Evolutionary conservation across 2,113 vertebrate species (phyloP), one percentile per base, ranked within the genome.

Genomic region (Sapajus apella): DNA sequence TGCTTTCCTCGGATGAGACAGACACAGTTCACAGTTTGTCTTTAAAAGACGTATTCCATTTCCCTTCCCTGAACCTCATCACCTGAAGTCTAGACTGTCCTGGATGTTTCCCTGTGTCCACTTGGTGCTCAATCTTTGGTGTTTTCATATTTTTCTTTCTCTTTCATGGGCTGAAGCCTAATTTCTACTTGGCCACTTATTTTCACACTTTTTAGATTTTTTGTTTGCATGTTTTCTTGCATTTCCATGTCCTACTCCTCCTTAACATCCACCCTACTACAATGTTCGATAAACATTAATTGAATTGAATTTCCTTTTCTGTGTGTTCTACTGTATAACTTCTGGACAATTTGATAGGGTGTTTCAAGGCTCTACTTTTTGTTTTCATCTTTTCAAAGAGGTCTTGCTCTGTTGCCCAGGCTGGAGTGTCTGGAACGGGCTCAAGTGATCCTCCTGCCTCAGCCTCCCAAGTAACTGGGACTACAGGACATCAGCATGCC

Each of bases 1-100:
- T 73, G 43, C n/a, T 88, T 88, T 86, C 21, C 56, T 86, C 40
- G 45, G 58, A 70, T 16, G 45, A 17, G 23, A 45, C 27, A 87
- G 70, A 76, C 10, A 37, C 4, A 25, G 7, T 25, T 91, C 81
- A 82, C 56, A 66, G 61, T 77, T 58, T n/a, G 6, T 43, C 73
- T 96, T 94, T 77, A 70, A 91, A 92, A 96, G 6, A 72, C 12
- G 6, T 86, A 12, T 35, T 79, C 75, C 40, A 76, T 88, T 88
- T 85, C 56, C 27, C 5, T 68, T 82, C 25, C 35, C 30, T 56
- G 35, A 87, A 30, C 70, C 12, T 56, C 47, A 84, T 58, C 3
- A 1, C 8, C 12, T 87, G 9, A 75, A 90, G 61, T 13, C 32
- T 20, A 81, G 45, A 50, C 35, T 87, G 11, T 40, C 56, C 45